Conservation (phyloP, 1,140 invertebrate genomes). For the Zaprionus vittiger region DNA sequence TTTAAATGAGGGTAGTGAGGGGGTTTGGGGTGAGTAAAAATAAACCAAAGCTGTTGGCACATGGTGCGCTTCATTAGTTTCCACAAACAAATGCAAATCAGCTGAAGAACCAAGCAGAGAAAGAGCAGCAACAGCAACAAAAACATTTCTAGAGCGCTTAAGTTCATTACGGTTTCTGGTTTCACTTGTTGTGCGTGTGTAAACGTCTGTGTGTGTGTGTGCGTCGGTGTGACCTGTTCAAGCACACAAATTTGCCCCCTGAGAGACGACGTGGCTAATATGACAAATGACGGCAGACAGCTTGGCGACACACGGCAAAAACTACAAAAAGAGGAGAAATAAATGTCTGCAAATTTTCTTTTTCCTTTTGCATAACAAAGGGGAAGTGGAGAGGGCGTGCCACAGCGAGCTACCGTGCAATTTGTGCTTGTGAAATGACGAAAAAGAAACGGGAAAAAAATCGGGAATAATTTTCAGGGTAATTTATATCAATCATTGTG, state of each 20-base stretch:
- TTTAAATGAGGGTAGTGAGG: background rate
- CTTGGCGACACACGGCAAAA: conserved; percentile 40
- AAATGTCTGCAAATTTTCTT: conserved; percentile 39
- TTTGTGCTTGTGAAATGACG: conserved; percentile 49
- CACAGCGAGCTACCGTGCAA: background rate
- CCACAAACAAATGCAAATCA: conserved; percentile 43
- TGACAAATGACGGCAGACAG: conserved; percentile 41
- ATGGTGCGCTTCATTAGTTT: conserved; percentile 65
- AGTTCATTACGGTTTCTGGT: conserved; percentile 72
- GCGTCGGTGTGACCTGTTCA: conserved; percentile 6
- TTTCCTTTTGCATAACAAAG: conserved; percentile 35
- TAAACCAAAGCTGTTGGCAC: conserved; percentile 59
- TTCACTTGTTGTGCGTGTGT: conserved; percentile 42
- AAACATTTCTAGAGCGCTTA: conserved; percentile 47
- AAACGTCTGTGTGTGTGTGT: background rate
- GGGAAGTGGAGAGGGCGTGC: background rate
- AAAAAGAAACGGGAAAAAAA: conserved; percentile 16
- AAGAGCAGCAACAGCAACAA: conserved; percentile 7
- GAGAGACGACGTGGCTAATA: conserved; percentile 33
- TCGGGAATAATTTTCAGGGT: conserved; percentile 6
- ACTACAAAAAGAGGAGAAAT: conserved; percentile 17
- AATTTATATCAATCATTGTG: conserved; percentile 45
- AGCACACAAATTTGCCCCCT: conserved; percentile 8
- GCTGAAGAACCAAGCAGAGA: conserved; percentile 6
- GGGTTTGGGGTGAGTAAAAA: conserved; percentile 31